A percentile compares a stretch with the other conserved stretches of the same genome.
Evolutionary conservation across 2,888 invertebrate species (phyloP).

Genomic region (Cosmia pyralina): DNA sequence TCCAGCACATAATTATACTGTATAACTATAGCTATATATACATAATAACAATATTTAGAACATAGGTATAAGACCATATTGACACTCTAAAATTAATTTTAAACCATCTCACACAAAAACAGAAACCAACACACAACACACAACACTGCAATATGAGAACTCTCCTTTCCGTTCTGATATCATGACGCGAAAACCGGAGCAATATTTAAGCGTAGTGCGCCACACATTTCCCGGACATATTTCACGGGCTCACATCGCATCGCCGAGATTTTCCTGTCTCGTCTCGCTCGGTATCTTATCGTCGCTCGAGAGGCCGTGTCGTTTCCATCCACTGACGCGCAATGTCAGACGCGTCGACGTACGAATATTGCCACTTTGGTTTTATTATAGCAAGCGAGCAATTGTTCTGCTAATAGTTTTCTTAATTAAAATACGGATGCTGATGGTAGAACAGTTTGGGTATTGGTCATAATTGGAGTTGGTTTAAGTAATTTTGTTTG

Average conservation of each 20-base stretch:
- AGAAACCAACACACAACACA: too few species aligned
- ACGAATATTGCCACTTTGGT: constrained; percentile 63
- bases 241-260: constrained; percentile 65
- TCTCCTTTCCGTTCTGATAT: constrained; percentile 57
- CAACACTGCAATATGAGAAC: constrained; percentile 59
- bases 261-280: constrained; percentile 64
- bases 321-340: constrained; percentile 52
- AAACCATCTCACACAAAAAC: constrained; percentile 2
- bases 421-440: constrained; percentile 48
- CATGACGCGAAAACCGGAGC: constrained; percentile 55
- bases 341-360: constrained; percentile 58
- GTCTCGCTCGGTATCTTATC: constrained; percentile 62
- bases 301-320: constrained; percentile 46
- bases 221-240: constrained; percentile 68
- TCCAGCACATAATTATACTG: too few species aligned
- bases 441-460: constrained; percentile 2
- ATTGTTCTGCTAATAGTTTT: constrained; percentile 56
- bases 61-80: too few species aligned
- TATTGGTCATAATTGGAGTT: constrained; percentile 9
- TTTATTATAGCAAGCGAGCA: constrained; percentile 55
- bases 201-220: constrained; percentile 65
- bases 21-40: too few species aligned
- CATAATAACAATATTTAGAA: too few species aligned
- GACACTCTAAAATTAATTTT: background rate
- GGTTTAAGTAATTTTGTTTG: too few species aligned